Evolutionary conservation across 2,113 vertebrate species (phyloP).

Genomic region (Micronycteris hirsuta): DNA sequence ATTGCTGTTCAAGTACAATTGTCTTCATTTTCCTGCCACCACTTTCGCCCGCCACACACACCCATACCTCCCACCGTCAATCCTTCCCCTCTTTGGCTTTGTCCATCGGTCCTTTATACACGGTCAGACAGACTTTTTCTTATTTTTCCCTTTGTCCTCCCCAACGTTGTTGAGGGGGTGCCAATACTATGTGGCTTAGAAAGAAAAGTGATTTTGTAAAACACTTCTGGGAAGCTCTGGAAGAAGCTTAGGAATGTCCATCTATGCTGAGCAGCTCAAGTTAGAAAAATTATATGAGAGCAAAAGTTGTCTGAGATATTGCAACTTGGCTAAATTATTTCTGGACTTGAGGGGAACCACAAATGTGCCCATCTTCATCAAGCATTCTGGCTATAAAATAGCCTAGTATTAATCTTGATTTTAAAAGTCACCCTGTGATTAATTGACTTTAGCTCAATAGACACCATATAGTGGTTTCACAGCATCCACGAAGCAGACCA

Average conservation of each 20-base stretch:
- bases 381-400: constrained; percentile 36
- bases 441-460: constrained; percentile 51
- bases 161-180: background rate
- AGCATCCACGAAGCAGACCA: constrained; percentile 32
- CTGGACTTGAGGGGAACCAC: constrained; percentile 21
- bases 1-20: too few species aligned
- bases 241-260: background rate
- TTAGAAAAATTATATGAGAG: background rate
- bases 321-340: constrained; percentile 28
- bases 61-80: too few species aligned
- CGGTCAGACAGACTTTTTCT: background rate
- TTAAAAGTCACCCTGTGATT: constrained; percentile 56
- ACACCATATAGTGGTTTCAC: constrained; percentile 32
- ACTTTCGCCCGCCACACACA: too few species aligned
- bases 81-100: too few species aligned
- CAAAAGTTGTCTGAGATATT: constrained; percentile 29
- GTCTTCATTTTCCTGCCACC: too few species aligned
- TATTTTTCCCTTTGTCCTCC: background rate
- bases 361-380: constrained; percentile 50
- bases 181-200: background rate
- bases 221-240: background rate
- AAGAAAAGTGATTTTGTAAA: constrained; percentile 39
- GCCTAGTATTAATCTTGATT: constrained; percentile 64
- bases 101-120: too few species aligned
- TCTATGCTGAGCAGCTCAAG: background rate